Evolutionary conservation across 2,888 invertebrate genomes (phyloP), one percentile per base, ranked within the genome.

Genomic region (Bruchidius siliquastri): DNA sequence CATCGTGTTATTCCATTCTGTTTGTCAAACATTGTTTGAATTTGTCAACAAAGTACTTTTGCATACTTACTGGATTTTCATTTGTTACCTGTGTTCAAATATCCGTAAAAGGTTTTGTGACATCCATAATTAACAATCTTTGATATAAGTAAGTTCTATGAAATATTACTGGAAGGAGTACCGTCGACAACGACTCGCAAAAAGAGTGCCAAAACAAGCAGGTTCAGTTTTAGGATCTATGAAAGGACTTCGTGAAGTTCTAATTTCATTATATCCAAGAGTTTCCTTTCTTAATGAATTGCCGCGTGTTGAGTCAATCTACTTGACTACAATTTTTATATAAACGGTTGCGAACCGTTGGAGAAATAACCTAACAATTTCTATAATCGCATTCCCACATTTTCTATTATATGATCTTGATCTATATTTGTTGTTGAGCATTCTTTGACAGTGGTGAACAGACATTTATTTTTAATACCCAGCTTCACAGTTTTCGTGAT

Each of bases 21-120:
- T 49, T 72, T 77, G 73, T 75, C 68, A 72, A 72, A 74, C 32
- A 77, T 75, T 77, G 73, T 77, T 77, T 76, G 73, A 76, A 75
- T 73, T 75, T 74, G 75, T 74, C 75, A 77, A 77, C 76, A 77
- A 77, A 76, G 75, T 74, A 74, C 73, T 76, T 77, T 75, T 76
- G 75, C 73, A 76, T 75, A 74, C 22, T 66, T 68, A 67, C 66
- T 67, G 49, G 49, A 49, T 49, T 49, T 49, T 49, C 18, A 49
- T 49, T 49, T 49, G 3, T 13, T 49, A 49, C 49, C 49, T 49
- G 18, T 49, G 18, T 49, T 49, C 49, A 4, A 18, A 49, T 49
- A 49, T 1, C 49, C 18, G 6, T 13, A 8, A 49, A 30, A 30
- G 30, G 3, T 30, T 30, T 30, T n/a, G n/a, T n/a, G n/a, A n/a